phyloP scores from a whole-genome alignment of 2,113 vertebrate genomes.

The Mirza zaza region DNA sequence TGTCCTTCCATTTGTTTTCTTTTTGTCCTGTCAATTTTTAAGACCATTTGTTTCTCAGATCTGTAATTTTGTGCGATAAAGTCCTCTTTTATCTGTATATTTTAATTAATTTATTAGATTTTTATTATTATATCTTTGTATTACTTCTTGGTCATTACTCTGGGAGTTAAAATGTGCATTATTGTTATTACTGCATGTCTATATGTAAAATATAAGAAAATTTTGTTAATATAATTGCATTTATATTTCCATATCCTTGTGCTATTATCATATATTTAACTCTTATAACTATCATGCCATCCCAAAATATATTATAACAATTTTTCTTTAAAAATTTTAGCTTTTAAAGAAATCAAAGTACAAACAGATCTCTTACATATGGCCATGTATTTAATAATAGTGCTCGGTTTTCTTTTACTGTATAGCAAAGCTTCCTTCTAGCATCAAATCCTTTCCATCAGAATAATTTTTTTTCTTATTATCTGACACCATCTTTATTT shows the following conservation, averaged over 20 bases:
- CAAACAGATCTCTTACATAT: not conserved
- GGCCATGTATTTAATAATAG: not conserved
- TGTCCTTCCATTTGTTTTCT: not conserved
- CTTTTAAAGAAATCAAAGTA: not conserved
- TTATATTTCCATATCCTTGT: not conserved
- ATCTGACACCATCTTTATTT: not conserved
- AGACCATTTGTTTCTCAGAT: not conserved
- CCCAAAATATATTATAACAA: not conserved
- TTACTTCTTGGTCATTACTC: not conserved
- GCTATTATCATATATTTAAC: not conserved
- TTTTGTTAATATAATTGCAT: not conserved
- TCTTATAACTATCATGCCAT: not conserved
- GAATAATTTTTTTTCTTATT: not conserved
- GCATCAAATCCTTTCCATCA: not conserved
- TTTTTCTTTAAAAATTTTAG: not conserved
- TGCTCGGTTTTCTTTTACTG: not conserved
- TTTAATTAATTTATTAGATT: not conserved
- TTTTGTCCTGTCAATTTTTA: not conserved
- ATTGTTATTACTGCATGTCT: not conserved
- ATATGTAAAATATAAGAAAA: not conserved
- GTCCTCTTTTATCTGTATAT: not conserved
- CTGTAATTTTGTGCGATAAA: not conserved
- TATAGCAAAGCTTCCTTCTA: not conserved
- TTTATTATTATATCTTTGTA: not conserved
- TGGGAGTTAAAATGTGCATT: not conserved